Conservation (phyloP, 2,113 vertebrate species). For the Mobula hypostoma region DNA sequence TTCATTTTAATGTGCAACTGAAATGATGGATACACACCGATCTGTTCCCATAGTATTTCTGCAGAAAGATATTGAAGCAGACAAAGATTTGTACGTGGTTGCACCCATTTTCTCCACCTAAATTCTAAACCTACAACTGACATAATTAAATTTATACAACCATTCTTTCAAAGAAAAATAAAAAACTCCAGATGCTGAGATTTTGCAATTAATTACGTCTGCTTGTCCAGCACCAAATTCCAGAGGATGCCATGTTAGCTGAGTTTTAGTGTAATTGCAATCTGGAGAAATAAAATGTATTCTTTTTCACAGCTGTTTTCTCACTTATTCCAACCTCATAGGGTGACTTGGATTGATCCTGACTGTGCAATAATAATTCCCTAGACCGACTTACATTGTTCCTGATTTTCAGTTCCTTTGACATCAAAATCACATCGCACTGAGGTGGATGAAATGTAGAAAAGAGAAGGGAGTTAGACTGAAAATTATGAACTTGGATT, state of each 20-base stretch:
- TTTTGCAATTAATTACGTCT: no score
- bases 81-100: background rate
- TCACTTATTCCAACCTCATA: background rate
- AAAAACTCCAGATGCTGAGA: background rate
- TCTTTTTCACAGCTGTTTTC: background rate
- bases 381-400: background rate
- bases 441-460: background rate
- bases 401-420: background rate
- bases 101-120: background rate
- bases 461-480: background rate
- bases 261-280: background rate
- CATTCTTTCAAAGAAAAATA: background rate
- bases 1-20: background rate
- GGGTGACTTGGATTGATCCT: background rate
- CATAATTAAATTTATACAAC: background rate
- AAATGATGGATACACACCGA: background rate
- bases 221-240: no score
- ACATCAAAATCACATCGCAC: background rate
- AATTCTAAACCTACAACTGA: background rate
- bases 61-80: background rate
- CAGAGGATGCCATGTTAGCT: background rate
- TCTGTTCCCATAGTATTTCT: background rate
- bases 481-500: background rate
- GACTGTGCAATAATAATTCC: background rate
- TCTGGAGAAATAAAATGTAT: background rate